These are phyloP conservation scores for Saxidomus purpurata DNA, from an alignment of 1,140 invertebrate species.

Conservation along the genomic window DNA sequence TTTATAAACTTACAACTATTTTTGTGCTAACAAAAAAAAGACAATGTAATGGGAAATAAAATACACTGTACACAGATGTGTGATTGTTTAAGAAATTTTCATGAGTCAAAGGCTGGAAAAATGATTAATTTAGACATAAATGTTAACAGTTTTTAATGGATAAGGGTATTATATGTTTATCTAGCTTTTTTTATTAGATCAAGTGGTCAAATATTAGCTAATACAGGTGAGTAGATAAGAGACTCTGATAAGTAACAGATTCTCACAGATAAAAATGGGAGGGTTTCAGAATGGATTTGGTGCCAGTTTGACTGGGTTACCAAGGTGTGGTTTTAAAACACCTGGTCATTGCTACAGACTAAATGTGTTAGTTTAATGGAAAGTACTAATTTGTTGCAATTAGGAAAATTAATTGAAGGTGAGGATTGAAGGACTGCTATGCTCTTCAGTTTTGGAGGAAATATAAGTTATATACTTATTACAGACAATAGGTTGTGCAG, in stretches of 20 bases:
- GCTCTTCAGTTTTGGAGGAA: too few species aligned
- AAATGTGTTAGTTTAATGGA: neutral
- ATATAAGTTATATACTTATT: too few species aligned
- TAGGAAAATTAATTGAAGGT: too few species aligned
- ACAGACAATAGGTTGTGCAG: too few species aligned
- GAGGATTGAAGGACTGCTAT: too few species aligned
- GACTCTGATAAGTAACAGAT: neutral
- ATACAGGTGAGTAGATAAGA: neutral
- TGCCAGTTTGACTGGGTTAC: neutral
- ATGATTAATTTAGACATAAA: too few species aligned
- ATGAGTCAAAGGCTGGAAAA: neutral
- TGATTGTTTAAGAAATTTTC: neutral
- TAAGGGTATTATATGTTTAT: too few species aligned
- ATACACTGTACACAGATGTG: neutral
- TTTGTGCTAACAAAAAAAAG: neutral
- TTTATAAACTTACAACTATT: neutral
- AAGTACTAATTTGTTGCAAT: neutral
- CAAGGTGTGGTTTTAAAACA: neutral
- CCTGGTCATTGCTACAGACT: neutral
- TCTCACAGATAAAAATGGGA: neutral
- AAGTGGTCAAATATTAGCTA: constrained; percentile 8
- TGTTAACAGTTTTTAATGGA: too few species aligned
- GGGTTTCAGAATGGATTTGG: neutral
- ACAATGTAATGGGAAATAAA: neutral
- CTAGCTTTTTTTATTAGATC: neutral